Evolutionary conservation across 2,888 invertebrate genomes (phyloP).

Genomic region (Lasioglossum villosulum): DNA sequence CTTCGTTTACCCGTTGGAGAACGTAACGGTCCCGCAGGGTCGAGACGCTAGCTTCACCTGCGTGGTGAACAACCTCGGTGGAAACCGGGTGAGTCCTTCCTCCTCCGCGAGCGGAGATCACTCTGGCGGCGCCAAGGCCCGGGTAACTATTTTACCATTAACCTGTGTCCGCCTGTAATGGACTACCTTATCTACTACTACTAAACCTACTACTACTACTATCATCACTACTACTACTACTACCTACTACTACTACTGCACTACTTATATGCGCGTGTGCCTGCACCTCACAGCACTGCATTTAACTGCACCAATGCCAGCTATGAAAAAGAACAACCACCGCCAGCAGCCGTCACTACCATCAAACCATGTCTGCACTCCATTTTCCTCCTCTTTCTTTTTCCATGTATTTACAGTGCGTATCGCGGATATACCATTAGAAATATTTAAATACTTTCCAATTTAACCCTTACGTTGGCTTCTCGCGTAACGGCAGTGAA

Average conservation of each 20-base stretch:
- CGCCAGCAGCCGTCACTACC: slow-evolving; percentile 66
- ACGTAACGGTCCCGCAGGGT: slow-evolving; percentile 93
- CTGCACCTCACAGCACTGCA: slow-evolving; percentile 81
- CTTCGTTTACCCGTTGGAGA: slow-evolving; percentile 92
- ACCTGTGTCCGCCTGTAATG: slow-evolving; percentile 81
- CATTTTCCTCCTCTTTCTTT: slow-evolving; percentile 16
- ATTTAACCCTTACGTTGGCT: neutral
- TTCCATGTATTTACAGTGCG: neutral
- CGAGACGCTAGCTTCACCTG: slow-evolving; percentile 94
- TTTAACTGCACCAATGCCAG: slow-evolving; percentile 79
- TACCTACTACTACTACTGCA: slow-evolving; percentile 63
- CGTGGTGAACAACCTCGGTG: slow-evolving; percentile 93
- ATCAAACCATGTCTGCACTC: slow-evolving; percentile 51
- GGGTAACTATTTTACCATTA: slow-evolving; percentile 83
- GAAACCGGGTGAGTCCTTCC: slow-evolving; percentile 92
- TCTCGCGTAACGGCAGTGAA: too few relatives aligned
- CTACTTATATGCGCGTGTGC: slow-evolving; percentile 76
- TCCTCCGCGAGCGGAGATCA: slow-evolving; percentile 83
- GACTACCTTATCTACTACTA: slow-evolving; percentile 72
- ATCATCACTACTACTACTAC: slow-evolving; percentile 49
- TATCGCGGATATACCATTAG: neutral
- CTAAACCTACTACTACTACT: slow-evolving; percentile 58
- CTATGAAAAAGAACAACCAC: slow-evolving; percentile 74
- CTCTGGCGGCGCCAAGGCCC: slow-evolving; percentile 82
- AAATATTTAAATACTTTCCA: neutral